Conservation (phyloP, 2,797 vertebrate genomes). For the Buphagus erythrorhynchus region DNA sequence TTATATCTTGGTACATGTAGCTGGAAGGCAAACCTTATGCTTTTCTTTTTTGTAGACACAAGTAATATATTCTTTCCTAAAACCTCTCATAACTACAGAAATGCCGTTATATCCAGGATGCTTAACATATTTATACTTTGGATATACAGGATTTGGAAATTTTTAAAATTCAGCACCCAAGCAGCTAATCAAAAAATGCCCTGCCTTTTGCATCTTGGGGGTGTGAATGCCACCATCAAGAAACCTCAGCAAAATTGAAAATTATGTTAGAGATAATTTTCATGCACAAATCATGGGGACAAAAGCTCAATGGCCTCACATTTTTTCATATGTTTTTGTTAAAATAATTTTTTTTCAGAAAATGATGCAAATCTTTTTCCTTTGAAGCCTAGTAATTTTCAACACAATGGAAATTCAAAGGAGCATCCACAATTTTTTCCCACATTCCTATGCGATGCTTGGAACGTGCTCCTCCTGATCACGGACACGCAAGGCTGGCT, state of each 20-base stretch:
- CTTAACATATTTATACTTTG: neutral
- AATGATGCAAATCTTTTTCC: rapidly evolving
- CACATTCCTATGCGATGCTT: neutral
- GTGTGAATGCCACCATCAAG: neutral
- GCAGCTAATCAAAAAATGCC: neutral
- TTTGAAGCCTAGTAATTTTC: neutral
- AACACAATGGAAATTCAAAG: neutral
- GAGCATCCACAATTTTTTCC: neutral
- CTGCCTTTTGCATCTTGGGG: neutral
- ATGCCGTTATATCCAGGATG: neutral
- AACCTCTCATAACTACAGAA: neutral
- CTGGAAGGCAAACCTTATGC: neutral
- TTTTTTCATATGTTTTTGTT: neutral
- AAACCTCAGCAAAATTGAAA: neutral
- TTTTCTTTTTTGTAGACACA: neutral
- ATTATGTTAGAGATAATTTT: neutral
- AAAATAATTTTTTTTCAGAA: neutral
- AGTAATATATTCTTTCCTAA: neutral
- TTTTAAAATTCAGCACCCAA: neutral
- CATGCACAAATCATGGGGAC: neutral
- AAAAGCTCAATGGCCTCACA: neutral
- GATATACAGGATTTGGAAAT: neutral
- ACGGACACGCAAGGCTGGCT: neutral
- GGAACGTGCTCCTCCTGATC: neutral
- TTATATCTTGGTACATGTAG: neutral